A percentile compares a stretch with the other conserved stretches of the same genome.
phyloP scores from a whole-genome alignment of 2,888 invertebrate species.

The Acrobeloides nanus region DNA sequence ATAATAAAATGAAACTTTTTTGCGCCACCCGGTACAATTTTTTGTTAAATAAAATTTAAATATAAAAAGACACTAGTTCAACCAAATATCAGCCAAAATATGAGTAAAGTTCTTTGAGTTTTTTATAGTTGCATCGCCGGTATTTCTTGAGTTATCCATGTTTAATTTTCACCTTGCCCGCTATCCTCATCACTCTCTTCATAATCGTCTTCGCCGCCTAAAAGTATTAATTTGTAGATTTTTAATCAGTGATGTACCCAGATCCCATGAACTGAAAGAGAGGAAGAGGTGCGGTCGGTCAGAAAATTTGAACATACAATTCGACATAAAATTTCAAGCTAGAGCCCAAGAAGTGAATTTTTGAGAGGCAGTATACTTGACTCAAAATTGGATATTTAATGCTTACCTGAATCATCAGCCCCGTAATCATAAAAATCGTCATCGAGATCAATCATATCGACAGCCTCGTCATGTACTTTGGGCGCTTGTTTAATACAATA shows the following conservation, averaged over 20 bases:
- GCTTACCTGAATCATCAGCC: conserved; percentile 56
- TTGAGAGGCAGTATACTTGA: conserved; percentile 1
- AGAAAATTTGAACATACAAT: conserved; percentile 3
- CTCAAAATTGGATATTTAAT: conserved; percentile 1
- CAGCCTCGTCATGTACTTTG: conserved; percentile 72
- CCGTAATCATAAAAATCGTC: conserved; percentile 77
- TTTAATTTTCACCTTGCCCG: conserved; percentile 48
- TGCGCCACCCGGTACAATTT: background rate
- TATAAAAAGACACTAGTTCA: conserved; percentile 8
- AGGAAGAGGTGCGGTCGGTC: no score
- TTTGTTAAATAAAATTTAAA: background rate
- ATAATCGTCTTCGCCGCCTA: conserved; percentile 31
- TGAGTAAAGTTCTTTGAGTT: no score
- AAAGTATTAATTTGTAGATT: conserved; percentile 1
- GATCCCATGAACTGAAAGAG: no score
- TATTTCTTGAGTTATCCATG: background rate
- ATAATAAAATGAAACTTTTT: background rate
- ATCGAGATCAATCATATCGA: conserved; percentile 91
- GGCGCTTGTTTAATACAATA: conserved; percentile 79
- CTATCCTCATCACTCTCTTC: conserved; percentile 48
- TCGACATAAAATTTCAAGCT: conserved; percentile 1
- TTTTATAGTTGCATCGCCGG: no score
- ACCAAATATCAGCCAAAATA: conserved; percentile 10
- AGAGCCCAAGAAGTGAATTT: no score
- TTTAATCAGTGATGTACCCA: background rate